These are phyloP conservation scores for Argynnis bischoffii DNA, from an alignment of 2,888 invertebrate species.

Conservation along the genomic window DNA sequence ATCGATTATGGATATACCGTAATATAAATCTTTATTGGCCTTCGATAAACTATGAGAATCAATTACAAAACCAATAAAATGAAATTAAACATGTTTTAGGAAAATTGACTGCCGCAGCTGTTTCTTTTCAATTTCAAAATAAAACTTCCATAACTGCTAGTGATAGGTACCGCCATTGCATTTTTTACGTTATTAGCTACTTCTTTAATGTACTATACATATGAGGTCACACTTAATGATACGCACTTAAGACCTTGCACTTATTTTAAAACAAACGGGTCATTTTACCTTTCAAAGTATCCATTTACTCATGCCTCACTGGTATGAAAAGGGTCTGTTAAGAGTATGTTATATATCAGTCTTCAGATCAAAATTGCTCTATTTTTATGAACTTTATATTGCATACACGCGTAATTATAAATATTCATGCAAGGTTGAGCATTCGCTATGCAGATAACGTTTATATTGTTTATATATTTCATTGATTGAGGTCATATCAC, in stretches of 20 bases:
- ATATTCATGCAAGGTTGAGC: conserved; percentile 28
- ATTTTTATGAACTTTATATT: conserved; percentile 22
- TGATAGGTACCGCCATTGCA: not conserved
- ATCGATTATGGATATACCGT: too few relatives aligned
- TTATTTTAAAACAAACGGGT: conserved; percentile 37
- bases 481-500: conserved; percentile 33
- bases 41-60: too few relatives aligned
- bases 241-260: conserved; percentile 28
- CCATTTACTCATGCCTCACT: conserved; percentile 31
- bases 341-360: conserved; percentile 12
- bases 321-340: conserved; percentile 7
- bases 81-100: too few relatives aligned
- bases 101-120: too few relatives aligned
- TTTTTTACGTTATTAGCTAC: conserved; percentile 15
- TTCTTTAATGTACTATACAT: conserved; percentile 21
- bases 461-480: conserved; percentile 24
- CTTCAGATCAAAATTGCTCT: conserved; percentile 14
- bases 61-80: too few relatives aligned
- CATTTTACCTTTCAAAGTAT: conserved; percentile 31
- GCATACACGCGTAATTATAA: conserved; percentile 18
- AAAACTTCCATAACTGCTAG: not conserved
- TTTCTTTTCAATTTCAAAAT: too few relatives aligned
- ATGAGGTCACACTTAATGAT: conserved; percentile 33
- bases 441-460: conserved; percentile 35
- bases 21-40: too few relatives aligned